These are phyloP conservation scores for Tryphoninae sp. DNA, from an alignment of 2,888 invertebrate species.

Conservation along the genomic window DNA sequence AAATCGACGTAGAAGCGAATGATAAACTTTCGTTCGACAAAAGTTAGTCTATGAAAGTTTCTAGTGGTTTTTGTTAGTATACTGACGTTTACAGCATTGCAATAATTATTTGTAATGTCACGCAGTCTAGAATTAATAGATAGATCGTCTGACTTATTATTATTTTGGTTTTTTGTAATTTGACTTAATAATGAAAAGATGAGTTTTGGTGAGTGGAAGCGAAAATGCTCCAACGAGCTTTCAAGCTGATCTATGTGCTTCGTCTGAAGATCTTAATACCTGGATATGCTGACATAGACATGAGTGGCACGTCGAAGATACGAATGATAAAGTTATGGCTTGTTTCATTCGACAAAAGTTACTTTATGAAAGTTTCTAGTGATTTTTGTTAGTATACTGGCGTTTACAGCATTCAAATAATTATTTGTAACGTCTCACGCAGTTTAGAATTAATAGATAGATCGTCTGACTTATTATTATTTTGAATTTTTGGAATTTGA, in stretches of 20 bases:
- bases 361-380: no score
- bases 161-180: neutral
- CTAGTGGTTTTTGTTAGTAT: no score
- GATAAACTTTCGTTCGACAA: no score
- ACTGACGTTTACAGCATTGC: no score
- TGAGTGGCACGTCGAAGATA: conserved; percentile 36
- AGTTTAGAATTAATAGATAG: neutral
- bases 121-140: neutral
- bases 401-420: no score
- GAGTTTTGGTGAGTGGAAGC: no score
- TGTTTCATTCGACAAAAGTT: no score
- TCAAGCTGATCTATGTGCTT: neutral
- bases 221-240: no score
- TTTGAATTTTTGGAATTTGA: neutral
- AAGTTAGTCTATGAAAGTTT: no score
- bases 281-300: conserved; percentile 55
- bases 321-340: no score
- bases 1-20: no score
- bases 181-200: neutral
- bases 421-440: neutral
- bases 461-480: neutral
- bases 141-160: neutral
- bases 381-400: no score
- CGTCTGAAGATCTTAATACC: conserved; percentile 15
- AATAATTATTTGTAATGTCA: neutral